These are phyloP conservation scores for Rhipidura dahli DNA, from an alignment of 2,113 vertebrate species.

Conservation along the genomic window DNA sequence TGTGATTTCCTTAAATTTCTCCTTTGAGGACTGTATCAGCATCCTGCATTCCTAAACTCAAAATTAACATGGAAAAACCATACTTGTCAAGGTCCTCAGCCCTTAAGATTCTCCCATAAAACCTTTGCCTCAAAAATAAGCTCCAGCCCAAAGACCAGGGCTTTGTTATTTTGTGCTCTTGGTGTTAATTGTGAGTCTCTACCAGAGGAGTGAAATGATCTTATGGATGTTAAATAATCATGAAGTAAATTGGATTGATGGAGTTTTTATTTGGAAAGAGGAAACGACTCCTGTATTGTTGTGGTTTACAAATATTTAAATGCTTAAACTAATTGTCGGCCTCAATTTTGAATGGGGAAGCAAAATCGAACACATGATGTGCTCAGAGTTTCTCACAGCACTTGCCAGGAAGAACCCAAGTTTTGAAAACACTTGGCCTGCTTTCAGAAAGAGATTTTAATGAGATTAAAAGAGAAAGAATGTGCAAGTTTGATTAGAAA, in stretches of 20 bases:
- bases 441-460: slow-evolving; percentile 45
- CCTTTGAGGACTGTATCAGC: background rate
- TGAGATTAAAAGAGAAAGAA: slow-evolving; percentile 43
- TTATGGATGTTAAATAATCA: background rate
- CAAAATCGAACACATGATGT: slow-evolving; percentile 13
- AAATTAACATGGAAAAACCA: background rate
- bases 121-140: background rate
- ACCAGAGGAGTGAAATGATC: background rate
- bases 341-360: slow-evolving; percentile 38
- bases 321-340: slow-evolving; percentile 17
- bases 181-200: background rate
- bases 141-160: background rate
- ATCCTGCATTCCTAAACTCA: background rate
- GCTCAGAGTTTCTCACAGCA: slow-evolving; percentile 24
- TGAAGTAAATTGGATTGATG: slow-evolving; percentile 1
- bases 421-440: slow-evolving; percentile 48
- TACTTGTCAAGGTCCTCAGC: background rate
- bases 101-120: background rate
- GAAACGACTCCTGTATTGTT: slow-evolving; percentile 17
- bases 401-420: slow-evolving; percentile 37
- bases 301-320: slow-evolving; percentile 45
- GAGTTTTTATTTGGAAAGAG: slow-evolving; percentile 29
- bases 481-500: slow-evolving; percentile 31
- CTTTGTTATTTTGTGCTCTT: background rate
- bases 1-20: background rate